Evolutionary conservation across 2,113 vertebrate genomes (phyloP).

Genomic region (Hippocampus guttulatus): DNA sequence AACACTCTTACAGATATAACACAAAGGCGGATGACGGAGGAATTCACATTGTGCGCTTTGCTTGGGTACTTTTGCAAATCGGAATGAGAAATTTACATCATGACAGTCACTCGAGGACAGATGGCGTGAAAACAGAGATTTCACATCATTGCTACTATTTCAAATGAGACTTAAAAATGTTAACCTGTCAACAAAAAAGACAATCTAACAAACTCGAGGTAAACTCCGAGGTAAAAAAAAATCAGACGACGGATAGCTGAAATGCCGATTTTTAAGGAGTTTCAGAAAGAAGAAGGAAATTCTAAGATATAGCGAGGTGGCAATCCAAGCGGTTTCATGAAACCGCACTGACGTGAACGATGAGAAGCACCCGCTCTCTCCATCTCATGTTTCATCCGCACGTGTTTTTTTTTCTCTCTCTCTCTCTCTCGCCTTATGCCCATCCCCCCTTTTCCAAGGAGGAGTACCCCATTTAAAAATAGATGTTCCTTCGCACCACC

Average conservation of each 20-base stretch:
- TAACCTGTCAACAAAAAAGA: not conserved
- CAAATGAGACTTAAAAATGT: not conserved
- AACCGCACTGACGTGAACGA: not conserved
- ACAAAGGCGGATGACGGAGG: too few species aligned
- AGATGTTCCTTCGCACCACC: constrained; percentile 47
- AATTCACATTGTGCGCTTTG: too few species aligned
- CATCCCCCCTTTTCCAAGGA: constrained; percentile 47
- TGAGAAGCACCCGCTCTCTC: not conserved
- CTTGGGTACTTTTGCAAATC: too few species aligned
- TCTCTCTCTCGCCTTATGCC: constrained; percentile 33
- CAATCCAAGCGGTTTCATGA: not conserved
- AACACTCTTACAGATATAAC: too few species aligned
- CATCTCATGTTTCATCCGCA: constrained; percentile 5
- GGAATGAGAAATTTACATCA: not conserved
- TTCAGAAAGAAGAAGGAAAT: too few species aligned
- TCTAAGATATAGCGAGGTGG: not conserved
- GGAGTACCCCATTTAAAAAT: constrained; percentile 64
- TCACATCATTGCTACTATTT: not conserved
- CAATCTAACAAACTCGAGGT: too few species aligned
- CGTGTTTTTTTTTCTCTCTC: too few species aligned
- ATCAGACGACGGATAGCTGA: not conserved
- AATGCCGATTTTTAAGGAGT: not conserved
- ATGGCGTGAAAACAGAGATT: too few species aligned
- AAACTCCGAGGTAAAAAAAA: not conserved
- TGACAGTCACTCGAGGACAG: not conserved